A percentile compares a stretch with the other conserved stretches of the same genome.
These are phyloP conservation scores for Drosophila histrio DNA, from an alignment of 2,888 invertebrate species.

Conservation along the genomic window DNA sequence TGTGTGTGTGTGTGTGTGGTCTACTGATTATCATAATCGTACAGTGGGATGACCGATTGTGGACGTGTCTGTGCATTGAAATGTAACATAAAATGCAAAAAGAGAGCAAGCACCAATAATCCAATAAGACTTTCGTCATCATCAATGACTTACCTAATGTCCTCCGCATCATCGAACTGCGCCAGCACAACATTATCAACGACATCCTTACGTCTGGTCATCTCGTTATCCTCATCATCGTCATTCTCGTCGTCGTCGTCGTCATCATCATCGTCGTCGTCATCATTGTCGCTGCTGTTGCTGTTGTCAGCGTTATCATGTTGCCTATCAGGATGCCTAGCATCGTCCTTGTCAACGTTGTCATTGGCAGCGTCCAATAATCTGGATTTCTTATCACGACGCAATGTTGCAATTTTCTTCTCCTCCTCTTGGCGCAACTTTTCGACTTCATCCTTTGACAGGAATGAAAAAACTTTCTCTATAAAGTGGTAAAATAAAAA, in stretches of 20 bases:
- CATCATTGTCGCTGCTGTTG: conserved; percentile 48
- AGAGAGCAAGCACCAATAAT: conserved; percentile 55
- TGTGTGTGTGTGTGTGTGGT: conserved; percentile 20
- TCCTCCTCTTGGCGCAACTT: conserved; percentile 97
- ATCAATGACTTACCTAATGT: conserved; percentile 77
- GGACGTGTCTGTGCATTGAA: conserved; percentile 72
- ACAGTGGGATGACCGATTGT: conserved; percentile 46
- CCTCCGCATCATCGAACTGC: conserved; percentile 77
- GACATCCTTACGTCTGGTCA: conserved; percentile 60
- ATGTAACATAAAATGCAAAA: conserved; percentile 68
- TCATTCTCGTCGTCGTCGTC: conserved; percentile 40
- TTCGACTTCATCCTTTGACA: conserved; percentile 96
- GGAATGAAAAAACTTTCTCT: conserved; percentile 97
- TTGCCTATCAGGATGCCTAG: conserved; percentile 67
- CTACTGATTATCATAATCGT: conserved; percentile 52
- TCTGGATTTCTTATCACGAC: conserved; percentile 84
- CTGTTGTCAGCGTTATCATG: conserved; percentile 56
- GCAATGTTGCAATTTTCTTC: conserved; percentile 90
- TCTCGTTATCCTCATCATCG: conserved; percentile 41
- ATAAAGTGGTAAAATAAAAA: conserved; percentile 21
- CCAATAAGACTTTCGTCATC: conserved; percentile 46
- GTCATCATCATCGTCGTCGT: conserved; percentile 42
- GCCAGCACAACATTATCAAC: conserved; percentile 68
- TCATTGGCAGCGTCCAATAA: conserved; percentile 82
- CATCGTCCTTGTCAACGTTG: conserved; percentile 77